Conservation (phyloP, 2,888 invertebrate genomes). For the Sinopyrophorus schimmeli region DNA sequence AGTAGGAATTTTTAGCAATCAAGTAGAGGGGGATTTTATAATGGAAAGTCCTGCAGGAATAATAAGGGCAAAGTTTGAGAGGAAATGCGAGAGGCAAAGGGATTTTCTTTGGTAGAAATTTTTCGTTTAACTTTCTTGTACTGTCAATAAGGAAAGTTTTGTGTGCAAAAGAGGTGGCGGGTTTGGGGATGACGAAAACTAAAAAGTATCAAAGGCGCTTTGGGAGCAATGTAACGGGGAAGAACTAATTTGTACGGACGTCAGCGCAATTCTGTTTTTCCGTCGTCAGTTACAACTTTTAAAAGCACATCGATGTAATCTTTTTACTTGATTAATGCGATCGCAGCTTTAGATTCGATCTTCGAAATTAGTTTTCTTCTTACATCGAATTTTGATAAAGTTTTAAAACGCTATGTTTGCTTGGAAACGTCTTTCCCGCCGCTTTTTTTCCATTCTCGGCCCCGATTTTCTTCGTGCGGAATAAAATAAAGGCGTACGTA, state of each 20-base stretch:
- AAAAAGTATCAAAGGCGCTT: slow-evolving; percentile 30
- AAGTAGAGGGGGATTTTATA: too few relatives aligned
- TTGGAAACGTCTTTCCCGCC: slow-evolving; percentile 1
- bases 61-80: too few relatives aligned
- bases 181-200: slow-evolving; percentile 27
- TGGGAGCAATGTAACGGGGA: slow-evolving; percentile 31
- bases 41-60: too few relatives aligned
- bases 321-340: slow-evolving; percentile 41
- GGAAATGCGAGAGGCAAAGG: too few relatives aligned
- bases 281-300: slow-evolving; percentile 39
- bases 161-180: slow-evolving; percentile 17
- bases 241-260: slow-evolving; percentile 39
- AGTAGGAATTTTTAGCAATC: too few relatives aligned
- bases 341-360: slow-evolving; percentile 37
- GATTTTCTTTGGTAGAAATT: slow-evolving; percentile 13
- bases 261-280: slow-evolving; percentile 40
- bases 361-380: slow-evolving; percentile 32
- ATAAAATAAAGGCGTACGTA: neutral
- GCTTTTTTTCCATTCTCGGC: neutral
- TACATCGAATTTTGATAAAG: slow-evolving; percentile 28
- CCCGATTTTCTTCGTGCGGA: neutral
- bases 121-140: slow-evolving; percentile 24
- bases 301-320: slow-evolving; percentile 42
- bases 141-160: slow-evolving; percentile 27
- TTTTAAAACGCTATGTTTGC: slow-evolving; percentile 23